phyloP scores from a whole-genome alignment of 2,888 invertebrate genomes.

The Arenicola marina region DNA sequence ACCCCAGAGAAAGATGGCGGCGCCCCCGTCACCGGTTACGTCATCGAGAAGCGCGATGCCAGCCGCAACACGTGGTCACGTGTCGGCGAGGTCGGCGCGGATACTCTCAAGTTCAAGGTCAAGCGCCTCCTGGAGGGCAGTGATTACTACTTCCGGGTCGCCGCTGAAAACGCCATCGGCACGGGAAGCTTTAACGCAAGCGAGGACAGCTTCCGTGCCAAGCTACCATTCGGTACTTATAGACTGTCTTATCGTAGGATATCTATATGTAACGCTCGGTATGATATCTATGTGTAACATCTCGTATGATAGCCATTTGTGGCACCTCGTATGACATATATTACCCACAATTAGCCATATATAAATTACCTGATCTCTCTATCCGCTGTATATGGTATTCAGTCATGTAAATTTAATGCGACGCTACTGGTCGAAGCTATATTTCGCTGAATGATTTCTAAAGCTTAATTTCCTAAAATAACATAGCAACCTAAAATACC shows the following conservation, averaged over 20 bases:
- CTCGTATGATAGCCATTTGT: too few species aligned
- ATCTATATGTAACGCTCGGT: too few species aligned
- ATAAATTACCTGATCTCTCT: too few species aligned
- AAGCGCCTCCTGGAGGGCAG: constrained; percentile 73
- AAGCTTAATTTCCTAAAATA: too few species aligned
- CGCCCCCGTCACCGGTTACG: constrained; percentile 31
- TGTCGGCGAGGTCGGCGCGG: constrained; percentile 18
- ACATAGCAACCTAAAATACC: too few species aligned
- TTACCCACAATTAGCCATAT: too few species aligned
- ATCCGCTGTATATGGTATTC: too few species aligned
- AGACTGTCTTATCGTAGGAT: background rate
- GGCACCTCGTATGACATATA: too few species aligned
- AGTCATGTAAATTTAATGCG: too few species aligned
- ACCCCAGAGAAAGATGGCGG: constrained; percentile 35
- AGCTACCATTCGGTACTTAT: constrained; percentile 41
- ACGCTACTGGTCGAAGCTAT: too few species aligned
- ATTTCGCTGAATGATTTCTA: too few species aligned
- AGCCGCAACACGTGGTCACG: constrained; percentile 27
- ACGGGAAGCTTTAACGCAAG: constrained; percentile 31
- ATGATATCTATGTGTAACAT: too few species aligned
- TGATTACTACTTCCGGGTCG: constrained; percentile 84
- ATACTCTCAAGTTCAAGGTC: constrained; percentile 27
- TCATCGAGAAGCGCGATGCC: constrained; percentile 34
- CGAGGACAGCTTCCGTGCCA: constrained; percentile 39
- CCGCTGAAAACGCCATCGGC: constrained; percentile 84